A percentile compares a stretch with the other conserved stretches of the same genome.
Evolutionary conservation across 2,113 vertebrate species (phyloP).

Genomic region (Gopherus evgoodei): DNA sequence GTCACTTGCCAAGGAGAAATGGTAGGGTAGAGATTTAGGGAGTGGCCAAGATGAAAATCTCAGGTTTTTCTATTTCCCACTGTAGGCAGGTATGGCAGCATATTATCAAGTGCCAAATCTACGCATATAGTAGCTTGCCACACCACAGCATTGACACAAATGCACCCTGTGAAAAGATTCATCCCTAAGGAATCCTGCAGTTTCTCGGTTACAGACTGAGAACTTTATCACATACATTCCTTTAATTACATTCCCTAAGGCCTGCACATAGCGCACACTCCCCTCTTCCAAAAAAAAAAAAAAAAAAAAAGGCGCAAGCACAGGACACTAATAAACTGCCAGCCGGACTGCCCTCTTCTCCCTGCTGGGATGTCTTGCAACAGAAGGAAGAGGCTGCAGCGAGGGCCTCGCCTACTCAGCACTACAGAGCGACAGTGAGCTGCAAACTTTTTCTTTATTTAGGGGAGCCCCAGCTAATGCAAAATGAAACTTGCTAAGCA

Average conservation of each 20-base stretch:
- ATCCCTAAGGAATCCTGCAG: constrained; percentile 40
- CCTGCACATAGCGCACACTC: background rate
- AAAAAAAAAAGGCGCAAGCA: background rate
- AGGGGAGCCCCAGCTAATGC: constrained; percentile 57
- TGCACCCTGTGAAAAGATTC: constrained; percentile 55
- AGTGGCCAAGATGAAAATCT: constrained; percentile 38
- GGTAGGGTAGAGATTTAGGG: background rate
- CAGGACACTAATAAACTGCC: background rate
- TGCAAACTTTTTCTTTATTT: constrained; percentile 48
- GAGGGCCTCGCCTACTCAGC: constrained; percentile 56
- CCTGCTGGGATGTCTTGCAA: constrained; percentile 57
- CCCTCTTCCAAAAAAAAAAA: background rate
- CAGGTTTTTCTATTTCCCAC: background rate
- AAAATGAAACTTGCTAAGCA: constrained; percentile 71
- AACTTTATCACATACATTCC: constrained; percentile 40
- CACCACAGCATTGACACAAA: background rate
- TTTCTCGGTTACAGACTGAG: constrained; percentile 63
- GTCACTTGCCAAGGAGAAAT: background rate
- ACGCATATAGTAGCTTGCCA: background rate
- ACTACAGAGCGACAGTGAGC: constrained; percentile 66
- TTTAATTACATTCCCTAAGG: constrained; percentile 15
- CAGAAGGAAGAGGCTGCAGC: constrained; percentile 14
- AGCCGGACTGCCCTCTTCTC: constrained; percentile 41
- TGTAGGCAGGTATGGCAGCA: background rate
- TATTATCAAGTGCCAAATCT: background rate